A percentile compares a stretch with the other conserved stretches of the same genome.
Conservation (phyloP, 92 coral and sea anemone species). For the Ricordea florida region DNA sequence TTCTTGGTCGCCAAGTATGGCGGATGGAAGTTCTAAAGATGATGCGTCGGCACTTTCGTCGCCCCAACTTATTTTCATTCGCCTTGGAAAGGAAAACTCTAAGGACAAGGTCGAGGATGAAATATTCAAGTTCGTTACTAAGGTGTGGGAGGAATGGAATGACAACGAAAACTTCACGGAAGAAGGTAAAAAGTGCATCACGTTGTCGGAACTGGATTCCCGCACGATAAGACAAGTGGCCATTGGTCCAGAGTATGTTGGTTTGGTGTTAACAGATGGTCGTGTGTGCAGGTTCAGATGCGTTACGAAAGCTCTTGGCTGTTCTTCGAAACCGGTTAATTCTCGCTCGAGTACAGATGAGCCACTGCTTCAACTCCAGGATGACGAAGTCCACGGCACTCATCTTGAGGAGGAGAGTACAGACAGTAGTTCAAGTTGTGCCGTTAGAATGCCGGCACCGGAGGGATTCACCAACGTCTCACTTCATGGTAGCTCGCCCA, state of each 20-base stretch:
- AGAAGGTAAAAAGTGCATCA: conserved; percentile 62
- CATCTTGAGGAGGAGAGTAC: conserved; percentile 65
- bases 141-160: conserved; percentile 48
- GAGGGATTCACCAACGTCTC: not conserved
- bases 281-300: conserved; percentile 89
- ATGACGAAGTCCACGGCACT: conserved; percentile 79
- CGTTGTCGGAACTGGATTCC: conserved; percentile 51
- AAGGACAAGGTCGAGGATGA: conserved; percentile 79
- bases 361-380: conserved; percentile 76
- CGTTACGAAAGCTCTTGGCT: conserved; percentile 60
- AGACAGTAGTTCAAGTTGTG: not conserved
- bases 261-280: conserved; percentile 76
- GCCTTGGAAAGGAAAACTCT: conserved; percentile 83
- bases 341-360: conserved; percentile 40
- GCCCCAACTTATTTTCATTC: conserved; percentile 76
- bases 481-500: not conserved
- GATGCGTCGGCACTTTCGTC: conserved; percentile 33
- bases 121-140: conserved; percentile 67
- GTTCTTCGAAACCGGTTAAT: conserved; percentile 52
- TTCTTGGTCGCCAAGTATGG: conserved; percentile 50
- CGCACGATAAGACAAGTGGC: conserved; percentile 82
- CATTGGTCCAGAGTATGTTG: conserved; percentile 78
- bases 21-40: conserved; percentile 43
- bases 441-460: not conserved
- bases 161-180: conserved; percentile 17